Evolutionary conservation across 1,140 invertebrate species (phyloP), one percentile per base, ranked within the genome.

Genomic region (Zophobas atratus): DNA sequence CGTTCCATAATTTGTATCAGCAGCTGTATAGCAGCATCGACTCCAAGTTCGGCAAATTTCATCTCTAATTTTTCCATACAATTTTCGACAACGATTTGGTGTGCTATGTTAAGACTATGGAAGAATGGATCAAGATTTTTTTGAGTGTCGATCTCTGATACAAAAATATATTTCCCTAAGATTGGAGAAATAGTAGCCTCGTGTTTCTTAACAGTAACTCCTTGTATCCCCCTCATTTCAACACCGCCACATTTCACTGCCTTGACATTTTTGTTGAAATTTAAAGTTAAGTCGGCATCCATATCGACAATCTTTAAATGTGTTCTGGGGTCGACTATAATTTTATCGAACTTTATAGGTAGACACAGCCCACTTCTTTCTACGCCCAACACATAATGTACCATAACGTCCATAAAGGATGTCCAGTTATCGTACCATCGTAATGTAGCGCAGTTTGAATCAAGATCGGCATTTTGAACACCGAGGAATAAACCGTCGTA

Each of bases 201-300:
- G 97, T 6, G 86, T 85, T 97, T 95, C 5, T 88, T 85, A 76
- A 92, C 91, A 77, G 91, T n/a, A n/a, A n/a, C n/a, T 77, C 95
- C 90, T 36, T 96, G 99, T 90, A 48, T 97, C n/a, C n/a, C n/a
- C 81, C 95, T 91, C 6, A 99, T 88, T 87, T 98, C 96, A 36
- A 99, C 90, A 49, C 97, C 97, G 5, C 95, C 96, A 56, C 94
- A 93, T 83, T 93, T 91, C 33, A 95, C 92, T 0, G 94, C 90
- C 83, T 93, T 92, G 33, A 96, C 2, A 32, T 67, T n/a, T 43
- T 67, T 46, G n/a, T n/a, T n/a, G n/a, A n/a, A 39, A 43, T 36
- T 6, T 67, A 87, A 41, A 20, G 41, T 6, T n/a, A 55, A 38
- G 8, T 20, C 39, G 2, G 1, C 4, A 33, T 63, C 71, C 1